Evolutionary conservation across 2,113 vertebrate genomes (phyloP).

Genomic region (Desmodus rotundus): DNA sequence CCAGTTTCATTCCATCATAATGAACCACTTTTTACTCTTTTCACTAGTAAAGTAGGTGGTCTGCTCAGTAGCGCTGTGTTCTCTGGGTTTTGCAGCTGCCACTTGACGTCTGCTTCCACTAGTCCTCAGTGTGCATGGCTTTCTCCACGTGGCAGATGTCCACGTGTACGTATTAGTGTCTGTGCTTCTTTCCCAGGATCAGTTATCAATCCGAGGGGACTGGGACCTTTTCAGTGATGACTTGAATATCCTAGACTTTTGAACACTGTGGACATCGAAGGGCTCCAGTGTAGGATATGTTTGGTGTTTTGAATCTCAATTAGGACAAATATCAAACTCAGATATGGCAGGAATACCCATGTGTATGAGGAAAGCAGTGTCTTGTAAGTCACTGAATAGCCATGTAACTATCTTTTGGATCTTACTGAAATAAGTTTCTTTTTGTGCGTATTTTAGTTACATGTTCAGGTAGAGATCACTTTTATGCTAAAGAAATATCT

Average conservation of each 20-base stretch:
- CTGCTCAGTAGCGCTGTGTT: not conserved
- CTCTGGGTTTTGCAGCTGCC: not conserved
- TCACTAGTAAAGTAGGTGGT: not conserved
- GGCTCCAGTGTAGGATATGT: constrained; percentile 39
- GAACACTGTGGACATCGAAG: constrained; percentile 58
- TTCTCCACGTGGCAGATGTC: not conserved
- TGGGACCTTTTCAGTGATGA: not conserved
- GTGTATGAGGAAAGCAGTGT: constrained; percentile 32
- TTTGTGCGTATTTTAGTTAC: constrained; percentile 35
- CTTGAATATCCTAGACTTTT: constrained; percentile 53
- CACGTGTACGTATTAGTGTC: not conserved
- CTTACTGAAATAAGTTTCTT: constrained; percentile 41
- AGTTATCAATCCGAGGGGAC: not conserved
- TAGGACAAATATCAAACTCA: constrained; percentile 40
- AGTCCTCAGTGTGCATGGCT: not conserved
- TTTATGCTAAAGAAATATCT: constrained; percentile 29
- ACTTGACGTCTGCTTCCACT: not conserved
- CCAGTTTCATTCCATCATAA: not conserved
- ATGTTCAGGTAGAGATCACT: constrained; percentile 44
- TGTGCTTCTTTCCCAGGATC: not conserved
- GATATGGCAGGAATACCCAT: not conserved
- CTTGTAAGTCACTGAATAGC: constrained; percentile 25
- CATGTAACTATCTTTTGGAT: constrained; percentile 29
- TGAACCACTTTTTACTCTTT: not conserved
- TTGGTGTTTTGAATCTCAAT: constrained; percentile 34